Conservation (phyloP, 2,888 invertebrate genomes). For the Pammene aurita region DNA sequence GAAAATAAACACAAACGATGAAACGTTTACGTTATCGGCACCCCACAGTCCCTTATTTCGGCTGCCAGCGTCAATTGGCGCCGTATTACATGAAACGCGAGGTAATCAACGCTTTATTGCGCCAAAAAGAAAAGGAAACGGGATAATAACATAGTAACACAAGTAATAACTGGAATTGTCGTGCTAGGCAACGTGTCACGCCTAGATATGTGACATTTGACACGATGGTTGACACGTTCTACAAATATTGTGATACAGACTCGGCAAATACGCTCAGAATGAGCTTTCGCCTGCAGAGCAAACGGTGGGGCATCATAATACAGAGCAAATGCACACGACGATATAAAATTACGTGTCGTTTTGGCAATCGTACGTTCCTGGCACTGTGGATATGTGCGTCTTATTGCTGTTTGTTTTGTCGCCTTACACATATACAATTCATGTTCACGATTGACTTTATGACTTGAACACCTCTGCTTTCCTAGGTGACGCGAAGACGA, state of each 20-base stretch:
- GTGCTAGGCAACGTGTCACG: conserved; percentile 72
- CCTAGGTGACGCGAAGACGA: conserved; percentile 44
- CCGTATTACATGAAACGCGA: conserved; percentile 53
- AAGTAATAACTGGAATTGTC: conserved; percentile 75
- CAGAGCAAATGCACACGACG: conserved; percentile 64
- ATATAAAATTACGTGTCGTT: conserved; percentile 75
- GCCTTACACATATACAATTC: conserved; percentile 39
- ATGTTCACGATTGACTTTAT: conserved; percentile 20
- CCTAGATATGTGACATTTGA: conserved; percentile 77
- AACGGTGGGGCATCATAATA: conserved; percentile 72
- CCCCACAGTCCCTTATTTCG: conserved; percentile 66
- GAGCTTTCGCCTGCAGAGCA: conserved; percentile 62
- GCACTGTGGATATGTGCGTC: conserved; percentile 63
- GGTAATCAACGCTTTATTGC: conserved; percentile 80
- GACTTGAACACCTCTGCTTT: not conserved
- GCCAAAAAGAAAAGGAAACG: conserved; percentile 71
- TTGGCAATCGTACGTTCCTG: conserved; percentile 65
- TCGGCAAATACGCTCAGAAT: conserved; percentile 76
- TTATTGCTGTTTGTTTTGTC: conserved; percentile 54
- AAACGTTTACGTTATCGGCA: conserved; percentile 67
- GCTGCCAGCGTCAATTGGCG: conserved; percentile 62
- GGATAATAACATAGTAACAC: conserved; percentile 72
- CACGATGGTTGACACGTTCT: conserved; percentile 78
- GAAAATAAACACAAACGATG: conserved; percentile 46
- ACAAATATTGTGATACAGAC: conserved; percentile 80